Evolutionary conservation across 2,888 invertebrate genomes (phyloP), one percentile per base, ranked within the genome.

Genomic region (Tetheella fluctuosa): DNA sequence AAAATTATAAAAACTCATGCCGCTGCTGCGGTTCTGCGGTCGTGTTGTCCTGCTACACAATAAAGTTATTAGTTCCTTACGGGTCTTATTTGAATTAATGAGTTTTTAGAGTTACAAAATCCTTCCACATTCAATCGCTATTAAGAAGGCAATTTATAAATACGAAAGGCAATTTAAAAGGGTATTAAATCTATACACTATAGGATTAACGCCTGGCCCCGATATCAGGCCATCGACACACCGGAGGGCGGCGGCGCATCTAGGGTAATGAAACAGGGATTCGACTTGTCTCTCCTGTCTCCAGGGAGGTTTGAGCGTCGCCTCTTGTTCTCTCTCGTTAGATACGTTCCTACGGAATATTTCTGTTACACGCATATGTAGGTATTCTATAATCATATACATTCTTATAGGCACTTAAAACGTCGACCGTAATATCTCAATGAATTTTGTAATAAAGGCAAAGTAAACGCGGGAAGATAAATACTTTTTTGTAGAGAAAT

Each of bases 221-320:
- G 55, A 55, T 55, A 55, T 55, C 55, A 23, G 55, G 34, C 34
- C 55, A 55, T 55, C 58, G 60, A 57, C 60, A 23, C 23, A n/a
- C n/a, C 61, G 64, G 55, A 59, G 61, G 61, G 60, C 60, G 64
- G 59, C 62, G 71, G 70, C 69, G 71, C 74, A 81, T 82, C 80
- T 80, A 61, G 79, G 83, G 69, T 83, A 86, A 86, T 86, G 77
- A 84, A 76, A 69, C 68, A 59, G 77, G 78, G 79, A 80, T 63
- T 63, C 55, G 61, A 59, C 54, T 57, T 57, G 59, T 59, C 53
- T 39, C n/a, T 52, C 20, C 56, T 58, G 57, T 74, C 80, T 67
- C 73, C 13, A 4, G 71, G 63, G 79, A 57, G 23, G 59, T 34
- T 62, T 30, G 53, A 23, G 60, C 58, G 65, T 60, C 64, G 64